phyloP scores from a whole-genome alignment of 1,140 invertebrate species.

The Atta colombica region DNA sequence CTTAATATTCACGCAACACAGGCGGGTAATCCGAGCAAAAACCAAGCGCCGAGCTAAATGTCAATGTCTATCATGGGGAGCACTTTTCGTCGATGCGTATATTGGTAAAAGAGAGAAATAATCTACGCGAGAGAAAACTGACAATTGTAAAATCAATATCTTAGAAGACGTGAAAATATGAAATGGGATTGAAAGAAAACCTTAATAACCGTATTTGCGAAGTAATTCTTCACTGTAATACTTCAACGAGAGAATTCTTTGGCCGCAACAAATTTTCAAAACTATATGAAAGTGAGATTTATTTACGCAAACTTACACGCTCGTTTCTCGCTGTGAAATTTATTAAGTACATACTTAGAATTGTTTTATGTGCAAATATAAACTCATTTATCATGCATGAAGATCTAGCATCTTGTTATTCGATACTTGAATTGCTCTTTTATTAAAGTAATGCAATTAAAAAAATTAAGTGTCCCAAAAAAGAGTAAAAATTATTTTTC shows the following conservation, averaged over 20 bases:
- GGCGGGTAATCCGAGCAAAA: constrained; percentile 33
- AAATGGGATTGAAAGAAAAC: not conserved
- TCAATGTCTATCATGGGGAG: constrained; percentile 37
- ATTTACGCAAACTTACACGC: not conserved
- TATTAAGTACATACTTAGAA: not conserved
- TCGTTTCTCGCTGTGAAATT: constrained; percentile 13
- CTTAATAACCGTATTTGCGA: not conserved
- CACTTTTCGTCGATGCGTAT: not conserved
- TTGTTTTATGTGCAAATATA: constrained; percentile 50
- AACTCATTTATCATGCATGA: constrained; percentile 22
- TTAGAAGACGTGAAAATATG: not conserved
- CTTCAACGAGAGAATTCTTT: not conserved
- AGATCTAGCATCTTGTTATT: not conserved
- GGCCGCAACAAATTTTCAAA: not conserved
- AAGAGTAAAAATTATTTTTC: too few species aligned
- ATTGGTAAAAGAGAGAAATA: constrained; percentile 19
- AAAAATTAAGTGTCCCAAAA: too few species aligned
- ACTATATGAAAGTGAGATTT: constrained; percentile 4
- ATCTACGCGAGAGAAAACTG: not conserved
- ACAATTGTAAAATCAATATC: constrained; percentile 30
- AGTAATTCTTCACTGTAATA: constrained; percentile 29
- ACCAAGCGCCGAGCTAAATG: constrained; percentile 4
- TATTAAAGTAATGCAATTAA: not conserved
- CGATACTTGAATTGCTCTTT: not conserved
- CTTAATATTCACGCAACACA: constrained; percentile 64